These are phyloP conservation scores for Capra hircus DNA, from an alignment of 2,113 vertebrate genomes.

Conservation along the genomic window DNA sequence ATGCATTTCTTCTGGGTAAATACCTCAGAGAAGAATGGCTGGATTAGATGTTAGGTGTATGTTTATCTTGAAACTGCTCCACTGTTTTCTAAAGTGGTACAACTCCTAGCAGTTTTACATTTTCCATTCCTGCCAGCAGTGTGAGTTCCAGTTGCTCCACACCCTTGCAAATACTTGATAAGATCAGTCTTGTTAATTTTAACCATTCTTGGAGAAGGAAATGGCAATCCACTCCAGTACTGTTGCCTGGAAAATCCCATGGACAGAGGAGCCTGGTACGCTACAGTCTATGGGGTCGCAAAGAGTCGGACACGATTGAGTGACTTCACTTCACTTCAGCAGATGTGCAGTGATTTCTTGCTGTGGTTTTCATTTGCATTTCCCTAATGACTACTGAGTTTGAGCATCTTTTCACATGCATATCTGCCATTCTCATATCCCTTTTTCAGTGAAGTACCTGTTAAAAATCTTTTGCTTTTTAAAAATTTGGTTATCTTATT, in stretches of 20 bases:
- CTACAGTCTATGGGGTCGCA: too few relatives aligned
- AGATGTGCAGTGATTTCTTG: background rate
- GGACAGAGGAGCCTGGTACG: too few relatives aligned
- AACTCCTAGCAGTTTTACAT: background rate
- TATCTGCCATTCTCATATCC: background rate
- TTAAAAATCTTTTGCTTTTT: background rate
- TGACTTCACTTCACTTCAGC: too few relatives aligned
- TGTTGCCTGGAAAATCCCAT: too few relatives aligned
- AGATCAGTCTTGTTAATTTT: background rate
- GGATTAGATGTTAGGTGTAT: background rate
- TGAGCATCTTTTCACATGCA: background rate
- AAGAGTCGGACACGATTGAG: too few relatives aligned
- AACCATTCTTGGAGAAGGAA: background rate
- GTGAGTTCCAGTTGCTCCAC: background rate
- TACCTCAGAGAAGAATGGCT: background rate
- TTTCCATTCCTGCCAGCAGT: background rate
- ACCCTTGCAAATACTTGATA: background rate
- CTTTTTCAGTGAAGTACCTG: background rate
- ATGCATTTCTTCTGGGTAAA: background rate
- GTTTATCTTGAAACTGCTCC: background rate
- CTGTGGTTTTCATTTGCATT: background rate
- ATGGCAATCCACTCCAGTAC: too few relatives aligned
- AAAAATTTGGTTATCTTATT: background rate
- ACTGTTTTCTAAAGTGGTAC: background rate
- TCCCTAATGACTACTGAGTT: background rate